Conservation (phyloP, 53 echinoderm and acorn worm genomes). For the Luidia sarsii region DNA sequence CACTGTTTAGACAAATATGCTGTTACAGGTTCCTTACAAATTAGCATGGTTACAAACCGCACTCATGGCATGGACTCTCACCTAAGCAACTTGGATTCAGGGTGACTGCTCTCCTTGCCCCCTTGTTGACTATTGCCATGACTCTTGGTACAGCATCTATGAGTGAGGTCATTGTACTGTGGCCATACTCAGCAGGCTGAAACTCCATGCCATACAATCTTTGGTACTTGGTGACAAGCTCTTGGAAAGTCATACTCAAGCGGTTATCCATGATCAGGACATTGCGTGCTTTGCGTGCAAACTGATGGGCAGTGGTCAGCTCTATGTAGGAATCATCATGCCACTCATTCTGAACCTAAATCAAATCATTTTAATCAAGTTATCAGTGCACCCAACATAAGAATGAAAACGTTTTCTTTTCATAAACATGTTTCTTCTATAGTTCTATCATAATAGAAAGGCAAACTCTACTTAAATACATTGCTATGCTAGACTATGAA, state of each 20-base stretch:
- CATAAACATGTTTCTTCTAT: background rate
- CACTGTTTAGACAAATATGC: too few species aligned
- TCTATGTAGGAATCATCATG: constrained; percentile 71
- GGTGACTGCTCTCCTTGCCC: constrained; percentile 74
- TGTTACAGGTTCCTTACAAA: too few species aligned
- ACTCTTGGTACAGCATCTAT: constrained; percentile 85
- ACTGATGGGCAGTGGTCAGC: constrained; percentile 86
- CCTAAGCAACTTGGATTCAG: constrained; percentile 83
- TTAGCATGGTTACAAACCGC: too few species aligned
- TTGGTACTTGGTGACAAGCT: constrained; percentile 73
- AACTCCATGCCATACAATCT: constrained; percentile 47
- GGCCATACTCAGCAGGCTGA: constrained; percentile 73
- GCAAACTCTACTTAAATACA: too few species aligned
- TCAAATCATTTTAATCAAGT: background rate
- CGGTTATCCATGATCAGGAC: constrained; percentile 66
- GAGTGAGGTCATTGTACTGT: constrained; percentile 73
- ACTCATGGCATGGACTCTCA: too few species aligned
- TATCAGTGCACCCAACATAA: background rate
- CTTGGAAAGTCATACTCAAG: constrained; percentile 68
- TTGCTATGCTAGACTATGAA: too few species aligned
- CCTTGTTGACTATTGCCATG: constrained; percentile 76
- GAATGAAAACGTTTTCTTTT: too few species aligned
- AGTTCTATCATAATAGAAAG: too few species aligned
- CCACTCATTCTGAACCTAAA: constrained; percentile 93
- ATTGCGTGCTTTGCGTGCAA: constrained; percentile 79